Evolutionary conservation across 1,140 invertebrate genomes (phyloP).

Genomic region (Trigoniulus corallinus): DNA sequence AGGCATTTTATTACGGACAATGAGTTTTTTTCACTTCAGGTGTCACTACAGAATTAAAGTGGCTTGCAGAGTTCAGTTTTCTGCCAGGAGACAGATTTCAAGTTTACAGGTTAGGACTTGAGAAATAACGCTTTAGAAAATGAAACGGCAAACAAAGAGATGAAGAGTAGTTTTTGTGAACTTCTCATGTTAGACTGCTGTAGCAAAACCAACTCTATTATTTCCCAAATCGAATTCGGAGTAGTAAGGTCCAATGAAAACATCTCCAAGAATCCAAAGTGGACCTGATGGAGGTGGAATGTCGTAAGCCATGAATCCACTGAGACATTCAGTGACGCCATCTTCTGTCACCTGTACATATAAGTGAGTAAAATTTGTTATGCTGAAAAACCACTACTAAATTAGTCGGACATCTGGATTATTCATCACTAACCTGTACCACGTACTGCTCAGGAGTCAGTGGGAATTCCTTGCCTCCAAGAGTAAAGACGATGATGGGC

Average conservation of each 20-base stretch:
- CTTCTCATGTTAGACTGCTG: slow-evolving; percentile 17
- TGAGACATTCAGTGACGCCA: slow-evolving; percentile 34
- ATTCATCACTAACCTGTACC: neutral
- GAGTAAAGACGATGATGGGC: slow-evolving; percentile 3
- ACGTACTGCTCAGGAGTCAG: slow-evolving; percentile 6
- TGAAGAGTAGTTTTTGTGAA: too few species aligned
- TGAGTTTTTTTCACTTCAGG: too few species aligned
- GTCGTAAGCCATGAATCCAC: slow-evolving; percentile 39
- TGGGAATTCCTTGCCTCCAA: slow-evolving; percentile 2
- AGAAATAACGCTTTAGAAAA: too few species aligned
- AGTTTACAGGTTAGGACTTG: too few species aligned
- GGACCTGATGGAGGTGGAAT: slow-evolving; percentile 32
- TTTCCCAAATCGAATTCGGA: slow-evolving; percentile 35
- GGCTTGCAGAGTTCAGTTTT: too few species aligned
- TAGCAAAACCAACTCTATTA: slow-evolving; percentile 36
- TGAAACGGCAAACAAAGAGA: too few species aligned
- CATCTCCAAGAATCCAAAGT: slow-evolving; percentile 35
- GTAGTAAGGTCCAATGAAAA: slow-evolving; percentile 36
- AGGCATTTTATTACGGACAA: too few species aligned
- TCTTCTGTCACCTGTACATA: neutral
- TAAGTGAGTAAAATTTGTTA: neutral
- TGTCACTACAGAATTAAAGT: too few species aligned
- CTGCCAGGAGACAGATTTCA: too few species aligned
- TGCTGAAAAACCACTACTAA: neutral
- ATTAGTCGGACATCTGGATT: neutral